phyloP scores from a whole-genome alignment of 1,140 invertebrate species.

The Megalopta genalis region DNA sequence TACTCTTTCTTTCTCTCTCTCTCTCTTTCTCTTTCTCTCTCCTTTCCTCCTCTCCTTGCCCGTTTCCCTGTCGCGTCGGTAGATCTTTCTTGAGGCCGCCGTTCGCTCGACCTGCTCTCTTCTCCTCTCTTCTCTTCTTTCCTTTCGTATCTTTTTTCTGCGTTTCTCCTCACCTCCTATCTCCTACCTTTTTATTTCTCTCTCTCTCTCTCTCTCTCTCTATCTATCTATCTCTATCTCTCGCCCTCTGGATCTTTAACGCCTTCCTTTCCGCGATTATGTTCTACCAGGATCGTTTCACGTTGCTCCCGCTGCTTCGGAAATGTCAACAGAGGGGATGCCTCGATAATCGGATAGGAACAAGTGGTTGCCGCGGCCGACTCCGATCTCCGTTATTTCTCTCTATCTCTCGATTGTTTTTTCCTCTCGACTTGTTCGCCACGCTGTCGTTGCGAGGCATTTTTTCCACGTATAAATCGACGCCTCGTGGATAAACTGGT shows the following conservation, averaged over 20 bases:
- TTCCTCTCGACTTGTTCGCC: too few species aligned
- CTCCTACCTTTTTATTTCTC: slow-evolving; percentile 18
- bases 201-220: background rate
- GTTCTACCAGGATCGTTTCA: slow-evolving; percentile 13
- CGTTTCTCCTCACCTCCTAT: background rate
- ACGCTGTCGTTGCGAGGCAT: too few species aligned
- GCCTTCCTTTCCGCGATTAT: slow-evolving; percentile 22
- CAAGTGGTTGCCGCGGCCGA: background rate
- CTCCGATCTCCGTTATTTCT: background rate
- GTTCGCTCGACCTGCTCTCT: background rate
- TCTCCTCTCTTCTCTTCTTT: slow-evolving; percentile 11
- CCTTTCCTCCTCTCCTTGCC: background rate
- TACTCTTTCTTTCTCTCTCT: background rate
- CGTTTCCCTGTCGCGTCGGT: too few species aligned
- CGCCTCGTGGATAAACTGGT: too few species aligned
- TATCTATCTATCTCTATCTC: background rate
- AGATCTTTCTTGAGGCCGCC: slow-evolving; percentile 16
- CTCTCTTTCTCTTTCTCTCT: background rate
- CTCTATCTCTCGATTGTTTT: background rate
- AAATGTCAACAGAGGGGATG: slow-evolving; percentile 36
- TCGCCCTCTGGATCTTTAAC: background rate
- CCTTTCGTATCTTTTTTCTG: background rate
- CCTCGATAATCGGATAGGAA: slow-evolving; percentile 17
- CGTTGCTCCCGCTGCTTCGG: slow-evolving; percentile 7
- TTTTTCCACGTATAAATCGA: too few species aligned